phyloP scores from a whole-genome alignment of 2,888 invertebrate genomes.

The Prosopocoilus inquinatus region DNA sequence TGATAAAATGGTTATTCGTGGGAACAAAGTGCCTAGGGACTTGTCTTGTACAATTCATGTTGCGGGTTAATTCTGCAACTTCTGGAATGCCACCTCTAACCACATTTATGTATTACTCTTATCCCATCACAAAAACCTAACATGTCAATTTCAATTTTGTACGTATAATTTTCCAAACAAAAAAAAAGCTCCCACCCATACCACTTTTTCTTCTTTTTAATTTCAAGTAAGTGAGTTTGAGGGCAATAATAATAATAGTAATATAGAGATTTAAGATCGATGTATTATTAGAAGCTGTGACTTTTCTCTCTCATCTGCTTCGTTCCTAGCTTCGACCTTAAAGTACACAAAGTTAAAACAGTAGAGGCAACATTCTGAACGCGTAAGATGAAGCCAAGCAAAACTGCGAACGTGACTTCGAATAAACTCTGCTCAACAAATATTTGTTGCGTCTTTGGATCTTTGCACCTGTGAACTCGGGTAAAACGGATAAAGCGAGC shows the following conservation, averaged over 20 bases:
- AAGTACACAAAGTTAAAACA: slow-evolving; percentile 39
- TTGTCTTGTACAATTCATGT: slow-evolving; percentile 46
- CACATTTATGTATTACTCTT: slow-evolving; percentile 27
- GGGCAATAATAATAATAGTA: too few relatives aligned
- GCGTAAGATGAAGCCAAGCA: slow-evolving; percentile 50
- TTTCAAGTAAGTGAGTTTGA: too few relatives aligned
- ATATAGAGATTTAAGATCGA: too few relatives aligned
- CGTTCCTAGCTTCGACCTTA: slow-evolving; percentile 35
- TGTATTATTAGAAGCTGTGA: slow-evolving; percentile 7
- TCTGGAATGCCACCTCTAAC: slow-evolving; percentile 24
- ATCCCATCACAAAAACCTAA: slow-evolving; percentile 6
- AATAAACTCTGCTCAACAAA: slow-evolving; percentile 49
- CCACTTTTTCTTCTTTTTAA: too few relatives aligned
- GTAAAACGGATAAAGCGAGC: slow-evolving; percentile 24
- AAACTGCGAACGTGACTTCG: slow-evolving; percentile 50
- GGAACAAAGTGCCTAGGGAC: slow-evolving; percentile 48
- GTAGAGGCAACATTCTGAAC: slow-evolving; percentile 40
- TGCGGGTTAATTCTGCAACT: slow-evolving; percentile 35
- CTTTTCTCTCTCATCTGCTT: slow-evolving; percentile 29
- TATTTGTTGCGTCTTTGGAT: slow-evolving; percentile 49
- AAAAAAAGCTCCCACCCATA: slow-evolving; percentile 7
- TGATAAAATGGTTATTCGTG: slow-evolving; percentile 51
- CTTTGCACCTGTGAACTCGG: slow-evolving; percentile 45
- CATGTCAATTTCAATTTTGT: too few relatives aligned
- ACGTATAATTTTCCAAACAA: slow-evolving; percentile 26